Percentiles rank a stretch among this genome's conserved stretches.
Evolutionary conservation across 2,113 vertebrate species (phyloP).

Genomic region (Petaurus breviceps): DNA sequence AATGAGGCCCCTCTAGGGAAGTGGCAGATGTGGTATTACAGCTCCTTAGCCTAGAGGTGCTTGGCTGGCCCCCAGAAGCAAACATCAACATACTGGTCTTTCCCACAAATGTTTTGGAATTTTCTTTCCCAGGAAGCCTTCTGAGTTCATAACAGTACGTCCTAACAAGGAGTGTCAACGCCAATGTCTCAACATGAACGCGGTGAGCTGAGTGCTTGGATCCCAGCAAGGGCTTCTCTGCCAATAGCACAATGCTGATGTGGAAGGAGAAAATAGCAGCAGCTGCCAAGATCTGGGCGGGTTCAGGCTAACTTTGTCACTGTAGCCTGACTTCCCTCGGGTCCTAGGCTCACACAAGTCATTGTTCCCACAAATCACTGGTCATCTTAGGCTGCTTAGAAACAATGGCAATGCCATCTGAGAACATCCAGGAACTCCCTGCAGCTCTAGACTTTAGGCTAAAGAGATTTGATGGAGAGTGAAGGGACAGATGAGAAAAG

Average conservation of each 20-base stretch:
- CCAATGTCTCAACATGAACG: not conserved
- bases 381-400: not conserved
- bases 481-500: not conserved
- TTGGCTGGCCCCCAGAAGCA: not conserved
- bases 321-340: rapidly evolving
- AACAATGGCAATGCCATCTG: not conserved
- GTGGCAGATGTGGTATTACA: not conserved
- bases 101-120: not conserved
- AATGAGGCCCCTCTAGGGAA: not conserved
- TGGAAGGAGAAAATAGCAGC: not conserved
- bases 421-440: not conserved
- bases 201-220: rapidly evolving
- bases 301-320: not conserved
- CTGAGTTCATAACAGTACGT: not conserved
- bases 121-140: not conserved
- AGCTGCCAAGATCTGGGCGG: not conserved
- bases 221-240: rapidly evolving
- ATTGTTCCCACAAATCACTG: not conserved
- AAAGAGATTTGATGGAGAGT: not conserved
- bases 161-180: not conserved
- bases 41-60: not conserved
- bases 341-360: not conserved
- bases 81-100: not conserved
- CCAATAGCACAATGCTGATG: rapidly evolving
- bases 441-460: not conserved